Evolutionary conservation across 1,140 invertebrate species (phyloP).

Genomic region (Fopius arisanus): DNA sequence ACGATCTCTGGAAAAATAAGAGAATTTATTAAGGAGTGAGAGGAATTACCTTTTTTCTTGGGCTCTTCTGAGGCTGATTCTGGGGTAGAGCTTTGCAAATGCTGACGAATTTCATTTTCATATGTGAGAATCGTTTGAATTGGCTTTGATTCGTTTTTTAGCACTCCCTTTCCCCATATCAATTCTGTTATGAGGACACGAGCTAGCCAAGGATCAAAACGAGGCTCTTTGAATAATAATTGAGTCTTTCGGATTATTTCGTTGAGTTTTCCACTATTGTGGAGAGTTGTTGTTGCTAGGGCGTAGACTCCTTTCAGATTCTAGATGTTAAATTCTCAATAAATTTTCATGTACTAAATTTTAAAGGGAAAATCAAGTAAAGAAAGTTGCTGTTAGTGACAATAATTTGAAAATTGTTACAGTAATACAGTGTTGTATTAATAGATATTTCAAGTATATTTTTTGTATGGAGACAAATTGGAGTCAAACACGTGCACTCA

Average conservation of each 20-base stretch:
- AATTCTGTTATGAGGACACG: constrained; percentile 82
- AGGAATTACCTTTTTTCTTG: constrained; percentile 54
- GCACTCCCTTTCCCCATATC: constrained; percentile 78
- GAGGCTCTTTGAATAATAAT: constrained; percentile 73
- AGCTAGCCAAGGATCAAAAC: constrained; percentile 75
- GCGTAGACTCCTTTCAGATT: constrained; percentile 66
- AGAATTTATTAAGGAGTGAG: constrained; percentile 40
- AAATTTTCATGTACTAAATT: no score
- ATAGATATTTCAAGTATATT: background rate
- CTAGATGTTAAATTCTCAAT: constrained; percentile 37
- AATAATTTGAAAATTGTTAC: background rate
- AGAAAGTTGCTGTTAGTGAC: no score
- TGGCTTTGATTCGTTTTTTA: constrained; percentile 75
- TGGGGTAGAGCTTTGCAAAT: constrained; percentile 43
- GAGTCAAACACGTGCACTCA: constrained; percentile 50
- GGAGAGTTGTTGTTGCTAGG: constrained; percentile 76
- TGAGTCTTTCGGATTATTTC: constrained; percentile 70
- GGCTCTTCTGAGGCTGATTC: constrained; percentile 30
- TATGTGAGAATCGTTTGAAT: constrained; percentile 73
- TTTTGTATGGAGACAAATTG: no score
- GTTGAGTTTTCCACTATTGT: constrained; percentile 72
- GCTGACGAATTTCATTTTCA: constrained; percentile 66
- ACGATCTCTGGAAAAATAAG: constrained; percentile 54
- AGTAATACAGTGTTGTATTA: background rate
- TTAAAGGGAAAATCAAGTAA: no score